Conservation (phyloP, 2,113 vertebrate genomes). For the Aplodontia rufa region DNA sequence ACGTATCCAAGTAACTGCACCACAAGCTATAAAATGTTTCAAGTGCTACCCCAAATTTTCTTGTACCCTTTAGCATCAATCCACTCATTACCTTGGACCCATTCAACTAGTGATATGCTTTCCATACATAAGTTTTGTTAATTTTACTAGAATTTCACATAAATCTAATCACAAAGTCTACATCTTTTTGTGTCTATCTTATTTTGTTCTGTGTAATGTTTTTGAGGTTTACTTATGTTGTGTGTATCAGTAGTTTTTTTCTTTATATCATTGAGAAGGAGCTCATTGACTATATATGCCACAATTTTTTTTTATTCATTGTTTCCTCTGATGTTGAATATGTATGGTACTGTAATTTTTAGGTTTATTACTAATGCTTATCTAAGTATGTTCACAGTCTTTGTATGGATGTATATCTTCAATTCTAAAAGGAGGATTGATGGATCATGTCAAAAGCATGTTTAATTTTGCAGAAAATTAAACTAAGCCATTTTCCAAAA, state of each 20-base stretch:
- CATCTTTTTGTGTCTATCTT: background rate
- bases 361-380: background rate
- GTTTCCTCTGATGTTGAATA: background rate
- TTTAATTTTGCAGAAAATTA: conserved; percentile 39
- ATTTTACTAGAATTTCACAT: background rate
- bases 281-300: background rate
- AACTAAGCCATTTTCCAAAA: background rate
- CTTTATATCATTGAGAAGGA: background rate
- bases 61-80: background rate
- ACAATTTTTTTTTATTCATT: background rate
- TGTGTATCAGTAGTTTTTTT: background rate
- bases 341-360: background rate
- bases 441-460: background rate
- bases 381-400: background rate
- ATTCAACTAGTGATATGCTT: background rate
- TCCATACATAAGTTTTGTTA: background rate
- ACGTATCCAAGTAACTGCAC: background rate
- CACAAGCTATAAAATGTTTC: background rate
- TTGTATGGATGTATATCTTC: background rate
- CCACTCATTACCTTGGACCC: background rate
- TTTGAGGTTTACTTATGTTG: background rate
- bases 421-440: background rate
- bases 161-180: background rate
- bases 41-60: background rate
- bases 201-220: background rate